phyloP scores from a whole-genome alignment of 37 sponge, comb jelly and placozoan species.

The Dysidea cf. avara region DNA sequence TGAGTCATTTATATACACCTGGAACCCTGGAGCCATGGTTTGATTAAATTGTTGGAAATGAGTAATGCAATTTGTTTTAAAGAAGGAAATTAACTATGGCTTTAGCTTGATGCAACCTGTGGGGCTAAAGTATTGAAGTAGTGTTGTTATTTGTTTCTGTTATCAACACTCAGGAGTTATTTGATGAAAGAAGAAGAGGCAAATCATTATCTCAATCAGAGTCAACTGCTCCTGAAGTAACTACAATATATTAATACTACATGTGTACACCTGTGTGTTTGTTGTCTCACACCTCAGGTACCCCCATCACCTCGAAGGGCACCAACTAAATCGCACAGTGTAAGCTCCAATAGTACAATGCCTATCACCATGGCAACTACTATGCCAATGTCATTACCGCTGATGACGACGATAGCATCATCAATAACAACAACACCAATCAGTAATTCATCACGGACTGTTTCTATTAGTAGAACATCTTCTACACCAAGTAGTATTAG shows the following conservation, averaged over 20 bases:
- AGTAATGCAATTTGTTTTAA: too few species aligned
- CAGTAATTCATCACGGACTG: neutral
- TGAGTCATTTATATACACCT: too few species aligned
- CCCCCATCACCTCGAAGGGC: neutral
- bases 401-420: neutral
- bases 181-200: constrained; percentile 80
- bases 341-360: neutral
- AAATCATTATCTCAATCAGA: constrained; percentile 28
- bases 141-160: too few species aligned
- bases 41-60: too few species aligned
- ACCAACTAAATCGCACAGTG: neutral
- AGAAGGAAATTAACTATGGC: too few species aligned
- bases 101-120: too few species aligned
- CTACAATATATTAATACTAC: neutral
- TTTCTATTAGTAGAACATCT: neutral
- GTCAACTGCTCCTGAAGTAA: neutral
- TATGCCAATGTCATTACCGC: neutral
- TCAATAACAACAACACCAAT: neutral
- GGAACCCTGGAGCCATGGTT: too few species aligned
- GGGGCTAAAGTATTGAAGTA: too few species aligned
- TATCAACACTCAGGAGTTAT: constrained; percentile 44
- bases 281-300: neutral
- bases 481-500: neutral
- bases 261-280: neutral
- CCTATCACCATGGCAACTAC: neutral